Evolutionary conservation across 2,888 invertebrate species (phyloP).

Genomic region (Macrophya annulata): DNA sequence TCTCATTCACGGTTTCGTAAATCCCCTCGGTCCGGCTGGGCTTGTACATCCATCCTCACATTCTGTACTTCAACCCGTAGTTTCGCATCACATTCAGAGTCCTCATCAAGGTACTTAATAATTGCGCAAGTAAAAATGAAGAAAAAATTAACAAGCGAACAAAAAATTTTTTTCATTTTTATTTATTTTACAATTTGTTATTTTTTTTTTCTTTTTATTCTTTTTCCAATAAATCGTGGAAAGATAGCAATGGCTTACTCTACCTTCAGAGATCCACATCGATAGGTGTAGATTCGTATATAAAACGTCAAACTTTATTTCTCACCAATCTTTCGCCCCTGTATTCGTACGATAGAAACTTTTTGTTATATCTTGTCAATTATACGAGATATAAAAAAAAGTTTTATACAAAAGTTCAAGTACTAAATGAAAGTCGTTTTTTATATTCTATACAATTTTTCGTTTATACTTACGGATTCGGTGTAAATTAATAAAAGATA

Average conservation of each 20-base stretch:
- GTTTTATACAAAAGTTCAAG: background rate
- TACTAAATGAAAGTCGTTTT: background rate
- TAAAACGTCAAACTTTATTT: constrained; percentile 8
- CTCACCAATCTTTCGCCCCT: background rate
- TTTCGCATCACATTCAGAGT: constrained; percentile 68
- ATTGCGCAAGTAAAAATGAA: background rate
- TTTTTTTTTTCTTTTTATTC: too few relatives aligned
- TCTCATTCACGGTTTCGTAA: constrained; percentile 75
- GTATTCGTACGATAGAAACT: background rate
- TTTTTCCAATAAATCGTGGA: too few relatives aligned
- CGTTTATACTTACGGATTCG: background rate
- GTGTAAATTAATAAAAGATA: background rate
- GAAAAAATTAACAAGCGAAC: too few relatives aligned
- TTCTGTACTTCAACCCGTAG: constrained; percentile 31
- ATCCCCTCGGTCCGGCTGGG: constrained; percentile 75
- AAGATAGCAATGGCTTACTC: background rate
- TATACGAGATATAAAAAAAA: background rate
- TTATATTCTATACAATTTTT: constrained; percentile 6
- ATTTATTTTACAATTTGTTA: too few relatives aligned
- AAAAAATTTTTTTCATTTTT: too few relatives aligned
- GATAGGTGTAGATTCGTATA: background rate
- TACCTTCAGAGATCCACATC: background rate
- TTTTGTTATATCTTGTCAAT: background rate
- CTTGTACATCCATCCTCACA: constrained; percentile 65
- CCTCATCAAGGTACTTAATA: constrained; percentile 45